Evolutionary conservation across 2,113 vertebrate genomes (phyloP), one percentile per base, ranked within the genome.

Genomic region (Aegithalos caudatus): DNA sequence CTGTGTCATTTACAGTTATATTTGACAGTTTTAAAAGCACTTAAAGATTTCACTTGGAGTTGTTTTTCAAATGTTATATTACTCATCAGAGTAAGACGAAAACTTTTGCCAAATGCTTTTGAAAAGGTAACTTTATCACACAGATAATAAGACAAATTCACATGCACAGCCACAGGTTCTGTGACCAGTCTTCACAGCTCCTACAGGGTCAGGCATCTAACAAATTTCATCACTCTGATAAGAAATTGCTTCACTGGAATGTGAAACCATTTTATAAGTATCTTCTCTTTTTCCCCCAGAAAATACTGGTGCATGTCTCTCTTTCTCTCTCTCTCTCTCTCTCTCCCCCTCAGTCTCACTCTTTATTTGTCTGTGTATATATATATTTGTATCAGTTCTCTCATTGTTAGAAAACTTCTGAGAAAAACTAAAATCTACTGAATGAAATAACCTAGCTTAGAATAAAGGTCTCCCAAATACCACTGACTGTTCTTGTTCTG

Each of bases 121-220:
- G 11, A 48, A 71, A 80, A 47, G 2, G 11, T 7, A 88, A 58
- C 4, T 8, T 7, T 62, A 11, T 82, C 7, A 21, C 5, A n/a
- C 0, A 25, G 20, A 57, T 48, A 81, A 44, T 61, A 44, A 50
- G 3, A 3, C 14, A 71, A 58, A 40, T 38, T 60, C 12, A 15
- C 1, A 2, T 66, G 23, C 4, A 40, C 1, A 10, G 3, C 3
- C 5, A 17, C 9, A 74, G 31, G 3, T 24, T 8, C n/a, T 58
- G 7, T 8, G 5, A 79, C 5, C 6, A 24, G 5, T 18, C 2
- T 61, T 22, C 17, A 73, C 12, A 72, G 19, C 6, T 58, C 6
- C 16, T 44, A 21, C 1, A 3, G 28, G 7, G 14, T 80, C 51
- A 81, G 28, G 2, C 12, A 28, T 24, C 7, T 44, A 15, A 47